phyloP scores from a whole-genome alignment of 1,140 invertebrate species.

The Drosophila ohnishii region DNA sequence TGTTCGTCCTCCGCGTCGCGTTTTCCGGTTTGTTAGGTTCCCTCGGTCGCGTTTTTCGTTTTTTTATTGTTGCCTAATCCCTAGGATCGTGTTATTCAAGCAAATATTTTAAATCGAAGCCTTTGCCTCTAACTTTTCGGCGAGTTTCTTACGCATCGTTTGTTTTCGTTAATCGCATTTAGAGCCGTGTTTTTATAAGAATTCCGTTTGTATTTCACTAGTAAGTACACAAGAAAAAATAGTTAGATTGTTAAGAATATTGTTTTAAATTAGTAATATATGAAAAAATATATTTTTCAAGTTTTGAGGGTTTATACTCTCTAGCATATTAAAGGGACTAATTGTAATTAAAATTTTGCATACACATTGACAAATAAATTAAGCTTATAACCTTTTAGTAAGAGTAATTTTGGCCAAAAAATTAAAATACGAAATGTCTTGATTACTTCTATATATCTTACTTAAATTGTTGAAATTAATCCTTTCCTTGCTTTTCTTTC shows the following conservation, averaged over 20 bases:
- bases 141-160: conserved; percentile 31
- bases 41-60: conserved; percentile 40
- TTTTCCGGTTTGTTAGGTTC: conserved; percentile 54
- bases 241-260: neutral
- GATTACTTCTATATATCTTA: neutral
- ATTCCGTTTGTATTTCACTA: conserved; percentile 16
- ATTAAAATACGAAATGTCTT: neutral
- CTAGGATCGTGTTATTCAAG: conserved; percentile 49
- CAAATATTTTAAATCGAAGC: conserved; percentile 26
- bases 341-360: neutral
- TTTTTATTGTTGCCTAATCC: conserved; percentile 53
- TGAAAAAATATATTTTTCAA: neutral
- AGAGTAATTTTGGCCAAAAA: no score
- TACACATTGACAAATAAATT: neutral
- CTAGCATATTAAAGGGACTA: no score
- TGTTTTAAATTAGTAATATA: no score
- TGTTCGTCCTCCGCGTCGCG: conserved; percentile 53
- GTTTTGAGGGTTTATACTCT: no score
- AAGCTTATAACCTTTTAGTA: no score
- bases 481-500: conserved; percentile 11
- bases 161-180: conserved; percentile 58
- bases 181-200: conserved; percentile 12
- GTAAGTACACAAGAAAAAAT: conserved; percentile 55
- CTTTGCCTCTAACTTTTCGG: conserved; percentile 25
- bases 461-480: neutral